Base-by-base conservation (phyloP, 2,888 invertebrate species). In the Trissolcus japonicus region DNA sequence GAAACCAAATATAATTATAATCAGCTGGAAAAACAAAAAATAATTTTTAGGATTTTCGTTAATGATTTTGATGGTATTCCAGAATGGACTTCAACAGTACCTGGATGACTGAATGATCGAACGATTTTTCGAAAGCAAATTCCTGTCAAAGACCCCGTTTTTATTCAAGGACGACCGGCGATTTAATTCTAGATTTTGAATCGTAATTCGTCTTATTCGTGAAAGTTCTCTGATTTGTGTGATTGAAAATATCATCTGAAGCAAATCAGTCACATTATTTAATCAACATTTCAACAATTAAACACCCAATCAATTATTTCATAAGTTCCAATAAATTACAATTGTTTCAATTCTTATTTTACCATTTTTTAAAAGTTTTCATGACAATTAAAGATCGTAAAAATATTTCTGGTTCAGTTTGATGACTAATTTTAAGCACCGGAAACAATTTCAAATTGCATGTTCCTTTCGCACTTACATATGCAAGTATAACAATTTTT, bases 151-250 rank as follows among this genome's bases (percentile, higher is more conserved):
- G 41, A 54, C 43, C 29, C 21, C 14, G 60, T n/a, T 53, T 67
- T 29, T 16, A 53, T 68, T 68, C 67, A 67, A 67, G 67, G 67
- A 67, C 67, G 53, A 67, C 67, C 1, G 11, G 59, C 9, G 51
- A 59, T 43, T 59, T 53, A 53, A 67, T 59, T 17, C 25, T 29
- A 29, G 51, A 51, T 51, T 51, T 67, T 66, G 40, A 57, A 48
- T 35, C 46, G 6, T 17, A 65, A 29, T 48, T 13, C 35, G 35
- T 65, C 55, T 55, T 48, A 48, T 7, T 6, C 17, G 46, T 65
- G 65, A 65, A 65, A 65, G 65, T 65, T 13, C 35, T 41, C 60
- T 35, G 35, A 35, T 9, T 35, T 35, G 9, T 7, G 9, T 9
- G 35, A 35, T 9, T 35, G 35, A 35, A 35, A 35, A 35, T 35